Percentiles rank a stretch among this genome's conserved stretches.
Evolutionary conservation across 2,113 vertebrate genomes (phyloP).

Genomic region (Lepus timidus): DNA sequence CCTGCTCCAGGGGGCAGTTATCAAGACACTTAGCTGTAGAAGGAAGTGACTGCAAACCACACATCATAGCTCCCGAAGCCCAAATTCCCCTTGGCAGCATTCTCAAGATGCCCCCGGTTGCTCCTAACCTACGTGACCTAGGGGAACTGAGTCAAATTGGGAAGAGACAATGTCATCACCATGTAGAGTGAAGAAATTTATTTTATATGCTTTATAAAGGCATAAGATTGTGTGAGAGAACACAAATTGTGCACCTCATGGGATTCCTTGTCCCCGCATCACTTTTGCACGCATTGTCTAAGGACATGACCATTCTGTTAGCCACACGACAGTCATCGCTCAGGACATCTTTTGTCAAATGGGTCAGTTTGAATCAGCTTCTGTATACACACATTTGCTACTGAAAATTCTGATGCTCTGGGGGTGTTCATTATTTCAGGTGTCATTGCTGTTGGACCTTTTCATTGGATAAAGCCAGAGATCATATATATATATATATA

Average conservation of each 20-base stretch:
- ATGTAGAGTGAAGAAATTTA: not conserved
- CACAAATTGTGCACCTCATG: slow-evolving; percentile 20
- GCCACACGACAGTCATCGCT: not conserved
- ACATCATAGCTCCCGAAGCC: not conserved
- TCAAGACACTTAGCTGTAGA: not conserved
- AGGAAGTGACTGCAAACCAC: not conserved
- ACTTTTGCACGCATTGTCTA: not conserved
- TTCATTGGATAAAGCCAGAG: not conserved
- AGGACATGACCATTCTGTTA: slow-evolving; percentile 39
- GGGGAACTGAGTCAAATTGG: not conserved
- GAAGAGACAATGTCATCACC: slow-evolving; percentile 26
- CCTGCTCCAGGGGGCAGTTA: not conserved
- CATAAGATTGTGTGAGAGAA: not conserved
- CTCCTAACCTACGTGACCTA: not conserved
- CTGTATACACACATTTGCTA: too few relatives aligned
- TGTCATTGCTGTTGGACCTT: not conserved
- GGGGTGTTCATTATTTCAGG: not conserved
- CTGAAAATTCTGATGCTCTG: not conserved
- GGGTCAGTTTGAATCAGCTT: too few relatives aligned
- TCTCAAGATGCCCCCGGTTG: not conserved
- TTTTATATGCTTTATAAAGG: slow-evolving; percentile 32
- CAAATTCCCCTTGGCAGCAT: not conserved
- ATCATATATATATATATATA: not conserved
- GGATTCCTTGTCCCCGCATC: slow-evolving; percentile 40
- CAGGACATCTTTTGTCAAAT: not conserved